Evolutionary conservation across 2,797 vertebrate genomes (phyloP), one percentile per base, ranked within the genome.

Genomic region (Apogon hyalosoma): DNA sequence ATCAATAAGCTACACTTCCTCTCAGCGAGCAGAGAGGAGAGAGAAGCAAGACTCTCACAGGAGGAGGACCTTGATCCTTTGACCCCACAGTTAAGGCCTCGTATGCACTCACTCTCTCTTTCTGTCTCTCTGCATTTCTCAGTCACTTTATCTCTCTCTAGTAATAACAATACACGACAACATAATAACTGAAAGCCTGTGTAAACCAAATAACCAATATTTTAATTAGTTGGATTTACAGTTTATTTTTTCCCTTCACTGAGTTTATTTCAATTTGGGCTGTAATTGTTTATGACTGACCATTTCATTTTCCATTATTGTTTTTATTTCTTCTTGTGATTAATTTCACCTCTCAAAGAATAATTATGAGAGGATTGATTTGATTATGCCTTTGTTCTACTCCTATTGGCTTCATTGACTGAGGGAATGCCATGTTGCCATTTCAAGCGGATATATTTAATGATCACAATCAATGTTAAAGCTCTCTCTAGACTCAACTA

Each of bases 381-480:
- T 89, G 88, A 92, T 92, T 85, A 88, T 76, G 86, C 87, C 88
- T 92, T 90, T 90, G 85, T 90, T 90, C 89, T 89, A 65, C 83
- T 90, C 72, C 87, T 89, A 88, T 87, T 71, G 92, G 88, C 88
- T 82, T 82, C 86, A 89, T 89, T 90, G 91, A 92, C 84, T 80
- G 90, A 91, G 87, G 84, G 88, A 90, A 89, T 82, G 91, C 92
- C 87, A 89, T 91, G 91, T 92, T 88, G 91, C 93, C 90, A 91
- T 93, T 94, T 92, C 79, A 59, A 88, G 88, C 90, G 91, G 93
- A 95, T 94, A 93, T 94, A 93, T 93, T 94, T 95, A 94, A 95
- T 93, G 92, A 94, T 93, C 92, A 92, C 92, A 92, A 94, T 94
- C 94, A 94, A 94, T 94, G 90, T 92, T 91, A 92, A 90, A 90